phyloP scores from a whole-genome alignment of 2,888 invertebrate genomes.

The Neuroscelio doddi region DNA sequence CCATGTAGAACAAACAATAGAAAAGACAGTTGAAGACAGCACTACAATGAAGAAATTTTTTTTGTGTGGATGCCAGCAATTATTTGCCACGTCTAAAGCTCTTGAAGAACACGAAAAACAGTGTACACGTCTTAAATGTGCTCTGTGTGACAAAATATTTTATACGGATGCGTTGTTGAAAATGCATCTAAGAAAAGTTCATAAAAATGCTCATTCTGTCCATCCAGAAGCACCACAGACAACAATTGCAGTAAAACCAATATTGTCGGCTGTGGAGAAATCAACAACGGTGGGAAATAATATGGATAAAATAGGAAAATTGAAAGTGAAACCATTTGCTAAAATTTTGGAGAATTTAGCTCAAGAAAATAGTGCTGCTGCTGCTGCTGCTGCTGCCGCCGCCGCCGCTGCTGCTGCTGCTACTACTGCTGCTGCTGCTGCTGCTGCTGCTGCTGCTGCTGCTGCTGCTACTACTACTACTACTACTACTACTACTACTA shows the following conservation, averaged over 20 bases:
- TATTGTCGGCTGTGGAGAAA: too few relatives aligned
- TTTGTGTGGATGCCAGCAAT: conserved; percentile 26
- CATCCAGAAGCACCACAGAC: background rate
- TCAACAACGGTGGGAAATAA: background rate
- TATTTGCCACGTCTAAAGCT: conserved; percentile 16
- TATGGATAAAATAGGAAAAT: conserved; percentile 13
- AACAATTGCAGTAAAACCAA: too few relatives aligned
- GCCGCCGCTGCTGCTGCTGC: too few relatives aligned
- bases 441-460: too few relatives aligned
- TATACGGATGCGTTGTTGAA: conserved; percentile 24
- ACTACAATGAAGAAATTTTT: conserved; percentile 21
- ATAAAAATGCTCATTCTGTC: conserved; percentile 6
- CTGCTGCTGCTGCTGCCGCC: too few relatives aligned
- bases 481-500: too few relatives aligned
- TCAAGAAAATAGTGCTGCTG: background rate
- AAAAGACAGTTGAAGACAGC: background rate
- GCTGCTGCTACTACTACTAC: too few relatives aligned
- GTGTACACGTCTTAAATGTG: conserved; percentile 20
- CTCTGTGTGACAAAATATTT: conserved; percentile 14
- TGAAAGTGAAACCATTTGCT: conserved; percentile 43
- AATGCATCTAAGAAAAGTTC: conserved; percentile 25
- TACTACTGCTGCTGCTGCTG: too few relatives aligned
- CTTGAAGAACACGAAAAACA: conserved; percentile 19
- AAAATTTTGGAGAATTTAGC: conserved; percentile 18
- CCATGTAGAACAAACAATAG: conserved; percentile 4